phyloP scores from a whole-genome alignment of 2,797 vertebrate genomes.

The Macropodus opercularis region DNA sequence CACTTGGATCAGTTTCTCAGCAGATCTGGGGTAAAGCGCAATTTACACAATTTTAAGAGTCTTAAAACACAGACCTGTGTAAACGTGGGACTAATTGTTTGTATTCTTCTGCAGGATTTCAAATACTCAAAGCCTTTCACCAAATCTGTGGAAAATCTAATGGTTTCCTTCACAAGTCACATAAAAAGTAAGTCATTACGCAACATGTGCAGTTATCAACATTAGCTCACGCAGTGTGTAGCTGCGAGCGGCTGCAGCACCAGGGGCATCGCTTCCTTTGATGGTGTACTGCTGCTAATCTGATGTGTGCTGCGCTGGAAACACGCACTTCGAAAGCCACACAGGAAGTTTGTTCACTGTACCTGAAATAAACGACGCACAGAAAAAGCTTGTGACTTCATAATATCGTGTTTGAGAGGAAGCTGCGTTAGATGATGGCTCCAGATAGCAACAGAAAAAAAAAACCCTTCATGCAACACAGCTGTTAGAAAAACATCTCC shows the following conservation, averaged over 20 bases:
- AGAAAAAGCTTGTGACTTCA: conserved; percentile 9
- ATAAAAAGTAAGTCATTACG: conserved; percentile 87
- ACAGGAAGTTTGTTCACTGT: conserved; percentile 38
- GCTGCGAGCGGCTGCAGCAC: not conserved
- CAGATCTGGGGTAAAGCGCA: conserved; percentile 76
- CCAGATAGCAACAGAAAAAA: not conserved
- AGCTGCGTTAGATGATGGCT: not conserved
- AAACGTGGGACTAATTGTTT: not conserved
- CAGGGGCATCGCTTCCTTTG: conserved; percentile 14
- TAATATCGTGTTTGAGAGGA: not conserved
- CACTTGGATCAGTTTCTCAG: conserved; percentile 66
- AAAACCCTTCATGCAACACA: not conserved
- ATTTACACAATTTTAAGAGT: no score
- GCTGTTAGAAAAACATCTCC: no score
- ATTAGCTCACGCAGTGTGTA: no score
- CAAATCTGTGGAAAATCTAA: conserved; percentile 90
- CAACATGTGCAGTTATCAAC: fast-evolving
- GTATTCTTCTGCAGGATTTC: conserved; percentile 76
- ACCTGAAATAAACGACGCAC: not conserved
- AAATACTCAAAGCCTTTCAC: conserved; percentile 82
- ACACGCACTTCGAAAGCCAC: conserved; percentile 10
- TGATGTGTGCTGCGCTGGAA: conserved; percentile 3
- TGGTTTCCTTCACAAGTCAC: conserved; percentile 84
- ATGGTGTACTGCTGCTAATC: not conserved
- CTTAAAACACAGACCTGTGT: no score